Evolutionary conservation across 2,797 vertebrate species (phyloP), one percentile per base, ranked within the genome.

Genomic region (Melanotaenia maccullochi): DNA sequence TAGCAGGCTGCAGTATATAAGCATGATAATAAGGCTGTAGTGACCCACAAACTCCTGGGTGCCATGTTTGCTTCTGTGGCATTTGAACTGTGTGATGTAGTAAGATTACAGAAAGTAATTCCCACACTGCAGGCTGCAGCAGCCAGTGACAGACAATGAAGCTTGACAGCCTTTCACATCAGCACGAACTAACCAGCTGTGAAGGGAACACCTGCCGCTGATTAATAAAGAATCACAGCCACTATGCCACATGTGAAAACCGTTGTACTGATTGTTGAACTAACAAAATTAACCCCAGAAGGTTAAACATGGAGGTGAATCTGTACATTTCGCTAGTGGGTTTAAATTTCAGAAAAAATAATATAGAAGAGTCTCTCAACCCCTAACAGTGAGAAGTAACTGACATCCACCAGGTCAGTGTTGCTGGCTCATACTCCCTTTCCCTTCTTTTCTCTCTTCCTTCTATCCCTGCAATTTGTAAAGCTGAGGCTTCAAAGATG

Each of bases 181-280:
- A 83, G 78, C 69, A 52, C 1, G 28, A 71, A 75, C 79, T 90
- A 92, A 92, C 88, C 86, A 92, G 81, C 90, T 90, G 88, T 93
- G 87, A 93, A 91, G 81, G 76, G 71, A 92, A 90, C 86, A 89
- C 88, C 88, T 92, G 88, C 88, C 60, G 63, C 78, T 79, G 81
- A 80, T 88, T 92, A 92, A 91, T 91, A 86, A 77, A 89, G 76
- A 85, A 85, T 88, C 76, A 77, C 79, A 79, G 77, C 75, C 81
- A 83, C 87, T 76, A 69, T 51, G 68, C 71, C 55, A 70, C 6
- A 38, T 69, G 76, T 71, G 85, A 62, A 83, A 75, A 85, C 62
- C 71, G 74, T 79, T 85, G 71, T 65, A 71, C 76, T 73, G 81
- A 86, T 84, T 85, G 79, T 64, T 81, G 74, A 85, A 85, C 79